Base-by-base conservation (phyloP, 1,140 invertebrate species). In the Drosophila funebris region DNA sequence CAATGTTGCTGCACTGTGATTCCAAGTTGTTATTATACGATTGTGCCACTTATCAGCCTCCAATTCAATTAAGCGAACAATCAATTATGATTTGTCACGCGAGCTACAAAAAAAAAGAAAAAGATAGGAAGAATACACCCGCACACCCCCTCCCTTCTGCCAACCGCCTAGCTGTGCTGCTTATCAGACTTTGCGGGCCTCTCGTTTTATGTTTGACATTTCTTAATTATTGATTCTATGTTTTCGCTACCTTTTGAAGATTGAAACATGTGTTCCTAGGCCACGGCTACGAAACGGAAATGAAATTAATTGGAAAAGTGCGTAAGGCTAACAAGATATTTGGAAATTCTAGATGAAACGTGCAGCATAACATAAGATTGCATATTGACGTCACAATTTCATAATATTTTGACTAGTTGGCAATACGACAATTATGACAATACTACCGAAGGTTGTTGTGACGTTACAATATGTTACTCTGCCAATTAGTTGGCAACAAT, bases 191-290 rank as follows among this genome's bases (percentile, higher is more conserved):
- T 9, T 13, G 78, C 75, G 83, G 74, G 75, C 62, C 72, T 82
- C 68, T 83, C 72, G 68, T 89, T 88, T 87, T 46, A 87, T 88
- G 83, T 88, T 83, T 57, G 83, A 88, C 83, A 88, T 88, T 88
- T 88, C 83, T 88, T 88, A 88, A 88, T 88, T 88, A 88, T 88
- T 89, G 84, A 88, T 88, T 83, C 78, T 69, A 88, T 88, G 83
- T 88, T 88, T 88, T 88, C 83, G 83, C 83, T 88, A 88, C 83
- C 83, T 88, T 88, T 88, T 88, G 83, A 88, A 88, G 83, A 88
- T 88, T 88, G 84, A 64, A 88, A 88, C 84, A 89, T 66, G 54
- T 88, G 83, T 87, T 88, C 58, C 44, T 22, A 16, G 14, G 31
- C 60, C 61, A 36, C 43, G 39, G 62, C 71, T 66, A 54, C 67